Percentiles rank a stretch among this genome's conserved stretches.
Evolutionary conservation across 2,888 invertebrate genomes (phyloP).

Genomic region (Marasmarcha lunaedactyla): DNA sequence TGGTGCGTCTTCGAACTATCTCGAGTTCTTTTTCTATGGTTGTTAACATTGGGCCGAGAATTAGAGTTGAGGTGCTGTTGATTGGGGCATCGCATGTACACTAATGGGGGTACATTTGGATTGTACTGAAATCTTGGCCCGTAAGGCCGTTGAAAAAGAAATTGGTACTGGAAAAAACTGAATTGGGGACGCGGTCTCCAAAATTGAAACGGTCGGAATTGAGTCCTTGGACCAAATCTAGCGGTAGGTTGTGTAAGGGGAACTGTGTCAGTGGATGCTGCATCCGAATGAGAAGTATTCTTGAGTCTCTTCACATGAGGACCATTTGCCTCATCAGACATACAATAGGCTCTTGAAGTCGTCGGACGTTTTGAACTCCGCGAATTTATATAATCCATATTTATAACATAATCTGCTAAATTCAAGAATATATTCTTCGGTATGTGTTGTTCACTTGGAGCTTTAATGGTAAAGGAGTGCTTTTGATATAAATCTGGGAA

Average conservation of each 20-base stretch:
- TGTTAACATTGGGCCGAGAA: conserved; percentile 9
- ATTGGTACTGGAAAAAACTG: conserved; percentile 28
- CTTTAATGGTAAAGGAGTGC: conserved; percentile 27
- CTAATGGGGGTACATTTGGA: conserved; percentile 20
- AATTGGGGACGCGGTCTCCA: conserved; percentile 26
- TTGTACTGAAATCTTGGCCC: conserved; percentile 17
- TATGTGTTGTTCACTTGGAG: conserved; percentile 32
- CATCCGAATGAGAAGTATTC: conserved; percentile 12
- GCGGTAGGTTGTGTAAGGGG: conserved; percentile 4
- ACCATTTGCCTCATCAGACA: conserved; percentile 33
- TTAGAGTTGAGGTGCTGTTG: conserved; percentile 11
- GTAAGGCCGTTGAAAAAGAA: conserved; percentile 27
- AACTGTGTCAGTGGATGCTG: background rate
- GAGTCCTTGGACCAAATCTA: conserved; percentile 11
- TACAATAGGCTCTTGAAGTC: conserved; percentile 24
- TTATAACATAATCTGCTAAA: conserved; percentile 32
- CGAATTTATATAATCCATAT: conserved; percentile 26
- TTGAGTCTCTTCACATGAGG: conserved; percentile 30
- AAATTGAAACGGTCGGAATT: conserved; percentile 23
- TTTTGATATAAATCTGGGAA: conserved; percentile 36
- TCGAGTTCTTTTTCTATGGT: conserved; percentile 22
- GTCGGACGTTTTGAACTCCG: background rate
- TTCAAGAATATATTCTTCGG: conserved; percentile 41
- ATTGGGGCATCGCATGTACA: conserved; percentile 14
- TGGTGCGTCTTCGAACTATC: conserved; percentile 21